phyloP scores from a whole-genome alignment of 2,113 vertebrate species.

The Beaufortia kweichowensis region DNA sequence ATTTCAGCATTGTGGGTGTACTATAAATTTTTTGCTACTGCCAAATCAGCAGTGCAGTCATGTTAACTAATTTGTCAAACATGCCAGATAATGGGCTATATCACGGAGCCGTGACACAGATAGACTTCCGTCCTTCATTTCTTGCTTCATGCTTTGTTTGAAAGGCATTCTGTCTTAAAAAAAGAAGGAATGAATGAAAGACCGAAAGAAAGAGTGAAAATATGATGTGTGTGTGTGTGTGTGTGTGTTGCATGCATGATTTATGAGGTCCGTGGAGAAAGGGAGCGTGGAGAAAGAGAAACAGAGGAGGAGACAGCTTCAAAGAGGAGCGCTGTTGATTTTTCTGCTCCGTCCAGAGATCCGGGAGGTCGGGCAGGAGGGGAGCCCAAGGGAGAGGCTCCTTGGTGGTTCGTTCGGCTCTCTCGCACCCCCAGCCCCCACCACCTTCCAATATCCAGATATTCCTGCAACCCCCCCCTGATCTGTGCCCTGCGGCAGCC shows the following conservation, averaged over 20 bases:
- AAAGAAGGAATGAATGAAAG: conserved; percentile 25
- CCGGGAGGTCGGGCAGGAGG: conserved; percentile 72
- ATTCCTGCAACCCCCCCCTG: conserved; percentile 49
- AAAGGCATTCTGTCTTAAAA: conserved; percentile 46
- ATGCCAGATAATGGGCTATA: conserved; percentile 67
- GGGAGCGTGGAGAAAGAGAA: conserved; percentile 64
- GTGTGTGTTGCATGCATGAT: conserved; percentile 75
- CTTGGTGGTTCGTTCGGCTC: conserved; percentile 49
- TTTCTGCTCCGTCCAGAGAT: conserved; percentile 72
- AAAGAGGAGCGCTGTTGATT: conserved; percentile 74
- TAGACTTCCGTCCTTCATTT: conserved; percentile 63
- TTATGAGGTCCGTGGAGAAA: conserved; percentile 77
- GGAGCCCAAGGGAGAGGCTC: conserved; percentile 67
- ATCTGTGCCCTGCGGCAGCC: conserved; percentile 65
- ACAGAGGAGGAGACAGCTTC: conserved; percentile 69
- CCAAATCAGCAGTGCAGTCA: conserved; percentile 55
- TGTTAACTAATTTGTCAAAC: conserved; percentile 78
- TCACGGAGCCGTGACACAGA: conserved; percentile 62
- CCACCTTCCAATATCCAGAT: conserved; percentile 23
- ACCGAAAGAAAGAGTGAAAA: conserved; percentile 51
- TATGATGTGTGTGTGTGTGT: conserved; percentile 58
- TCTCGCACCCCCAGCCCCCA: conserved; percentile 32
- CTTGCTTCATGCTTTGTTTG: conserved; percentile 53
- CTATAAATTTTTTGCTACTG: conserved; percentile 21
- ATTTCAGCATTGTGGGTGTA: conserved; percentile 24